Base-by-base conservation (phyloP, 2,113 vertebrate genomes). In the Gyps fulvus region DNA sequence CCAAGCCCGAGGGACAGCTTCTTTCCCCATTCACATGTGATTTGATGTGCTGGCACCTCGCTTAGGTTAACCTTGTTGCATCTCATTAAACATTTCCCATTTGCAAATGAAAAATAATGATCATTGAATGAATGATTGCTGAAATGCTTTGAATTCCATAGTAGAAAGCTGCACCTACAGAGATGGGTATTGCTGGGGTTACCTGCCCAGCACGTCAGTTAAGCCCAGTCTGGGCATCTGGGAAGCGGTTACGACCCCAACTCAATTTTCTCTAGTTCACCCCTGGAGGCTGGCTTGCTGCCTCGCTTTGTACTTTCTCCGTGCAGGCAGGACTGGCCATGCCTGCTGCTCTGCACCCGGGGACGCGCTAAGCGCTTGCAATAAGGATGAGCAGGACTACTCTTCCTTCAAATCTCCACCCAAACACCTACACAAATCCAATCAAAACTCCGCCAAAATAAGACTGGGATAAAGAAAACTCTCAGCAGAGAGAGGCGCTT, bases 21-120 rank as follows among this genome's bases (percentile, higher is more conserved):
- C 36, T 58, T 70, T n/a, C 76, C 65, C 72, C 11, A 7, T 3
- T 18, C 29, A n/a, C 10, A 23, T 2, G 0, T 1, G 29, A 43
- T n/a, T 14, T 47, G 45, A 12, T 57, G 32, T 6, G 12, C 82
- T 77, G 50, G 45, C 26, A 43, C 13, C 50, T 59, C 6, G 1
- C 38, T 90, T 29, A 66, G 32, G 42, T 70, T 47, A 52, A 29
- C 31, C 25, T 62, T 21, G 8, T 19, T 78, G 38, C 26, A 23
- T 36, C 22, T 61, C 52, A 21, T 23, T 43, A 62, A 83, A 32
- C 15, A 10, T 63, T 63, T 82, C 63, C 43, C 21, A 7, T 36
- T 91, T 38, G 43, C 36, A 69, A 83, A n/a, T 36, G 36, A 73
- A 83, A 92, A 84, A 15, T 40, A 29, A 57, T 5, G 4, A 14